Evolutionary conservation across 1,140 invertebrate species (phyloP).

Genomic region (Heliconius melpomene): DNA sequence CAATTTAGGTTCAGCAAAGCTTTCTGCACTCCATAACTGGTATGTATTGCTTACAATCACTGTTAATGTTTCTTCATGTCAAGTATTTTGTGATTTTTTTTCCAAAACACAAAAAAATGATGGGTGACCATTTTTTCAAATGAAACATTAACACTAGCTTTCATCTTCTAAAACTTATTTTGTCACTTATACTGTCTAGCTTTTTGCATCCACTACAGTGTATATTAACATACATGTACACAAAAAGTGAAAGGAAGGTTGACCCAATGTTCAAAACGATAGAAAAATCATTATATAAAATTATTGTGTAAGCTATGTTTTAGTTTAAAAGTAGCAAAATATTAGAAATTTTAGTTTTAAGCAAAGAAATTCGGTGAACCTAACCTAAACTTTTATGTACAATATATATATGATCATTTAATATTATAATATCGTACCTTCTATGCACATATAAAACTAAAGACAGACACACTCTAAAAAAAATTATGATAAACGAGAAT

Average conservation of each 20-base stretch:
- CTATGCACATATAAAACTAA: conserved; percentile 81
- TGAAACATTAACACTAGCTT: conserved; percentile 34
- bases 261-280: conserved; percentile 20
- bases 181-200: conserved; percentile 40
- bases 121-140: conserved; percentile 7
- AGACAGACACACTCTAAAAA: conserved; percentile 80
- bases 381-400: conserved; percentile 48
- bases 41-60: conserved; percentile 48
- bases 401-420: conserved; percentile 35
- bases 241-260: conserved; percentile 37
- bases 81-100: background rate
- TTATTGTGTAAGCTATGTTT: background rate
- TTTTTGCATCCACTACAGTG: conserved; percentile 46
- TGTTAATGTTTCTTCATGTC: conserved; percentile 28
- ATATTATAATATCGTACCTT: conserved; percentile 63
- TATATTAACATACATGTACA: conserved; percentile 49
- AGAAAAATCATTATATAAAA: background rate
- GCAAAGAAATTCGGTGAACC: conserved; percentile 34
- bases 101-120: background rate
- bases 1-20: conserved; percentile 36
- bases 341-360: conserved; percentile 1
- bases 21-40: conserved; percentile 41
- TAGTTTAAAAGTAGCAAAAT: background rate
- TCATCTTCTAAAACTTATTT: conserved; percentile 30
- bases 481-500: conserved; percentile 46